Conservation (phyloP, 2,888 invertebrate genomes). For the Calliphora vomitoria region DNA sequence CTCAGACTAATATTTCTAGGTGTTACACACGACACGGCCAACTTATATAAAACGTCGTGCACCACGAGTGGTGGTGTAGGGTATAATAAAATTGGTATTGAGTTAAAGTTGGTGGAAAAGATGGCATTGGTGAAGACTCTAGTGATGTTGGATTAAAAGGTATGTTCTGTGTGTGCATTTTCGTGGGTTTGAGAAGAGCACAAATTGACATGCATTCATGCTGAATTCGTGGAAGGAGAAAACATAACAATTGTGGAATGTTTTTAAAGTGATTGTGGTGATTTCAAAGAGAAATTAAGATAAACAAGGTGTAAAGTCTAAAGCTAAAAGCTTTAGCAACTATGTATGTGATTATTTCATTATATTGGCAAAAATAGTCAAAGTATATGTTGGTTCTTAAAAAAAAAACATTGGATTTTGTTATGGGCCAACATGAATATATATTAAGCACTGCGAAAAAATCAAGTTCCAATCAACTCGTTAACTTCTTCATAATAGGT, state of each 20-base stretch:
- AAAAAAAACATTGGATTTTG: too few species aligned
- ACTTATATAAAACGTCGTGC: too few species aligned
- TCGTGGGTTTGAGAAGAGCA: not conserved
- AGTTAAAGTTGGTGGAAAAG: not conserved
- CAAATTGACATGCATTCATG: constrained; percentile 14
- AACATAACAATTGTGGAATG: constrained; percentile 53
- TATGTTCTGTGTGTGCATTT: not conserved
- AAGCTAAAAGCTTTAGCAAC: not conserved
- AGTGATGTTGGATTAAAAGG: constrained; percentile 40
- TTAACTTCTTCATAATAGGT: too few species aligned
- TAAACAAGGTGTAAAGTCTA: constrained; percentile 25
- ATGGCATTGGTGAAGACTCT: too few species aligned
- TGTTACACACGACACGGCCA: too few species aligned
- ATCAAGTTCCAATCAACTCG: too few species aligned
- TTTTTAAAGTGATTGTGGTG: constrained; percentile 37
- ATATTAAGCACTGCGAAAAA: too few species aligned
- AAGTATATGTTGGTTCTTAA: too few species aligned
- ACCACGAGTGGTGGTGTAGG: not conserved
- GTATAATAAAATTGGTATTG: constrained; percentile 19
- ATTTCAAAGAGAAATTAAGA: not conserved
- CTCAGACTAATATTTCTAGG: too few species aligned
- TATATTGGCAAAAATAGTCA: too few species aligned
- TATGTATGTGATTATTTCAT: too few species aligned
- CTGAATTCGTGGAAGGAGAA: constrained; percentile 14
- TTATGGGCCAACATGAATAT: too few species aligned